Conservation (phyloP, 2,113 vertebrate genomes). For the Phalacrocorax carbo region DNA sequence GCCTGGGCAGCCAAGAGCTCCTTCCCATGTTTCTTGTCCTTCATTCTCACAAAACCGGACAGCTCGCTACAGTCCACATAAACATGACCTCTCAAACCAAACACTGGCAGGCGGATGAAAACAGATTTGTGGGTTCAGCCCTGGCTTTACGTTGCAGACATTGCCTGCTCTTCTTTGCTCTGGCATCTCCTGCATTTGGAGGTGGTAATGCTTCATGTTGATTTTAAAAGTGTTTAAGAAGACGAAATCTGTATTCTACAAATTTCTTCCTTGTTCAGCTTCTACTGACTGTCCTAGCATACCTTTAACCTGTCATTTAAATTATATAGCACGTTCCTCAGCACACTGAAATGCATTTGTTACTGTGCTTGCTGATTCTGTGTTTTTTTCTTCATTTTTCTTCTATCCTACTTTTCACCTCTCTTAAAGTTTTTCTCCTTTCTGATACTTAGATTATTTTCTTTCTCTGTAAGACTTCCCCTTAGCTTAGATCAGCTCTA, state of each 20-base stretch:
- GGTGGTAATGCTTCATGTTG: neutral
- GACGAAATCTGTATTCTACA: neutral
- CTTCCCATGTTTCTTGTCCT: neutral
- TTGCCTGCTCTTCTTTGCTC: neutral
- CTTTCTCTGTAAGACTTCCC: neutral
- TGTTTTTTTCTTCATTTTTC: rapidly evolving
- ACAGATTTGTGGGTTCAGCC: neutral
- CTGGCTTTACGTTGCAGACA: neutral
- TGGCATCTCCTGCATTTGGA: rapidly evolving
- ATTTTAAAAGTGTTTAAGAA: neutral
- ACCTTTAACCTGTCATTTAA: neutral
- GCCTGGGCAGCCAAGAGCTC: neutral
- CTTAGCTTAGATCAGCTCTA: neutral
- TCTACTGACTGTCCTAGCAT: neutral
- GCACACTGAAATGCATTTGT: neutral
- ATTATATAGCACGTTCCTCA: neutral
- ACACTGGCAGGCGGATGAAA: neutral
- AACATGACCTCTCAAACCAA: neutral
- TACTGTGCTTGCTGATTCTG: neutral
- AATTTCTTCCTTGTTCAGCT: neutral
- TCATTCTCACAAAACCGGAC: neutral
- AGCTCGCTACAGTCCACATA: neutral
- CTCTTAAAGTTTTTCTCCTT: neutral
- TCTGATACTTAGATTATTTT: neutral
- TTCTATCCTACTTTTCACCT: neutral